Evolutionary conservation across 1,140 invertebrate species (phyloP), one percentile per base, ranked within the genome.

Genomic region (Caligus rogercresseyi): DNA sequence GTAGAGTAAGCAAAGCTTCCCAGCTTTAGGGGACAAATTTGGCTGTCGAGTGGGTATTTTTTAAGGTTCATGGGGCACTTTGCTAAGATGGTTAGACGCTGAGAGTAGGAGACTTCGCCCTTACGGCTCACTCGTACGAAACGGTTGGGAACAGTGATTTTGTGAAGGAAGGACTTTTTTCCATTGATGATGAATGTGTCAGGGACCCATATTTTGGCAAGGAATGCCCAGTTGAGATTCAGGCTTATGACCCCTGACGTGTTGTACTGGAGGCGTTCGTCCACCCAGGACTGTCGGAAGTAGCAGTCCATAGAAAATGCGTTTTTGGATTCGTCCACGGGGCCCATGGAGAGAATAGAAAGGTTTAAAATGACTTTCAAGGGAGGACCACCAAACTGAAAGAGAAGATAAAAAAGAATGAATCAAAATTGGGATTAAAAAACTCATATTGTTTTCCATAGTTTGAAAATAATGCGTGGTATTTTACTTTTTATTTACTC

Each of bases 101-200:
- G 26, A 70, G 69, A 63, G 58, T 63, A 69, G 19, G 51, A 59
- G 21, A 67, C 64, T 25, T 51, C 64, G 31, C 61, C 61, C n/a
- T 13, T 25, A 19, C 52, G 61, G 31, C 23, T 56, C 14, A 63
- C 52, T 4, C 61, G n/a, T n/a, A 63, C 61, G 31, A 63, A 63
- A n/a, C 61, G 51, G 69, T 82, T 82, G 0, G 80, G 79, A 1
- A 77, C 74, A 0, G 81, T 81, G 20, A 82, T 78, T 52, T 76
- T 77, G 66, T 81, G 81, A 13, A 81, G 71, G 65, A 79, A 76
- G 11, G 79, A 80, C 54, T 76, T 72, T 67, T 76, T 75, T 11
- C 79, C 79, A 69, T 82, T 82, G 18, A 78, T 68, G 66, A 82
- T 79, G 68, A 75, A 81, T 0, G 80, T 82, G 69, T 82, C 80